Evolutionary conservation across 1,140 invertebrate genomes (phyloP), one percentile per base, ranked within the genome.

Genomic region (Drosophila nebulosa): DNA sequence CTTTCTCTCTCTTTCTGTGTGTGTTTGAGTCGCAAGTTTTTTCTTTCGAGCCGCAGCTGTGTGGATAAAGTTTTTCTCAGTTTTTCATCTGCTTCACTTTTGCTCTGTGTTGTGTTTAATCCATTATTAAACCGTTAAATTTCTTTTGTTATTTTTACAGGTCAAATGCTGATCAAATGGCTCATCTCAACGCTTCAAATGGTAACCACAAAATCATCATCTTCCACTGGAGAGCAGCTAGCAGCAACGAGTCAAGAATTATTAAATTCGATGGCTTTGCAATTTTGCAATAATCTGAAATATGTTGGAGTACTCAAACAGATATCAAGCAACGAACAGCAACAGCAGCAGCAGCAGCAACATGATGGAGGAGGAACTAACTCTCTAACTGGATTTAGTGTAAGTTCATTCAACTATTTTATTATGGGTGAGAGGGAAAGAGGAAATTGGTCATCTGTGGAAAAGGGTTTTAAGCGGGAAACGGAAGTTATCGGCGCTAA

Each of bases 81-180:
- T 52, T 51, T 24, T 9, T 39, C 46, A 7, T 3, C 16, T 1
- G 1, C 16, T 21, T 21, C 39, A 46, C 16, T 7, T 9, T 21
- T 46, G 16, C 18, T 21, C 18, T 46, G 39, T n/a, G n/a, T n/a
- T 36, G 35, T 36, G 35, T 21, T 46, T 46, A 46, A 46, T 46
- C 39, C 39, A 46, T 46, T 46, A 46, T 46, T 46, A 46, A 46
- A 46, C 16, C 16, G 39, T 46, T 46, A 46, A 21, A 39, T 51
- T 7, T 9, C 22, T 39, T 51, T 51, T 21, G 46, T 10, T 4
- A 42, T 42, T 16, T 5, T 7, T 61, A 18, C 92, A 98, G 97
- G 97, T 90, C 95, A 97, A 92, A 97, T 97, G 95, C 93, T 98
- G 72, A 93, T 97, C 52, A 96, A 97, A 90, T 97, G 97, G 96